Evolutionary conservation across 2,113 vertebrate species (phyloP), one percentile per base, ranked within the genome.

Genomic region (Peucedramus taeniatus): DNA sequence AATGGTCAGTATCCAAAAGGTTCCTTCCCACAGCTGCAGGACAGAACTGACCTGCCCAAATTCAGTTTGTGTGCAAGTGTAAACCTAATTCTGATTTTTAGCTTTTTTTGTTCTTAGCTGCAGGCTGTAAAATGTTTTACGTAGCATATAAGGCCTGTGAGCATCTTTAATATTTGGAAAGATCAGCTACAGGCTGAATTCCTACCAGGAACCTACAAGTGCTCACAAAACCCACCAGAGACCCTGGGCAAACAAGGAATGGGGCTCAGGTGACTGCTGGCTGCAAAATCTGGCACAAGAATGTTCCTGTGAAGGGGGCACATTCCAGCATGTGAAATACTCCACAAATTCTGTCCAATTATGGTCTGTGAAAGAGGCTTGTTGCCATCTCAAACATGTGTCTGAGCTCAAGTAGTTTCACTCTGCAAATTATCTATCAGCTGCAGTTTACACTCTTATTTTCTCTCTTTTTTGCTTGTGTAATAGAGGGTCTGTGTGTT

Each of bases 331-430:
- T 4, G 7, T 17, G 21, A 54, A 64, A 3, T 22, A 51, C 51
- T 64, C 20, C 35, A 45, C 33, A 51, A 33, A 61, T 85, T 44
- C 61, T 42, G 3, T 8, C 40, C 50, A 59, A 0, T 30, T 45
- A 22, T 19, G 7, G 22, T 45, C 42, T 87, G 45, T 26, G 30
- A 22, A 31, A n/a, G 37, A 65, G 40, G 40, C 28, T 85, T 64
- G 35, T 76, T 0, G 0, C 33, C 44, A 13, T 50, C 65, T 82
- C 31, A 39, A 6, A 40, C 24, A 1, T 3, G 2, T 5, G 13
- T 35, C 77, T 70, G 74, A 49, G n/a, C 49, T 65, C 56, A 45
- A 8, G 64, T 22, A 7, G 13, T 49, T 40, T 72, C 51, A 76
- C 23, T 33, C 37, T 87, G 86, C 13, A 4, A 68, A 37, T 17